Percentiles rank a stretch among this genome's conserved stretches.
Evolutionary conservation across 2,113 vertebrate species (phyloP).

Genomic region (Bos taurus): ARS-UCD2.0 NC_037339.1:42252501-42253000

Average conservation of each 20-base stretch:
- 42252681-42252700: not conserved
- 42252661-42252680: not conserved
- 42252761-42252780: not conserved
- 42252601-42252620: not conserved
- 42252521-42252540: not conserved
- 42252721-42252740: not conserved
- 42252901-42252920: too few species aligned
- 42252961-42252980: too few species aligned
- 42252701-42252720: not conserved
- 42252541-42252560: not conserved
- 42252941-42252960: too few species aligned
- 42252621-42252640: not conserved
- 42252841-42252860: too few species aligned
- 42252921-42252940: too few species aligned
- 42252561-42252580: not conserved
- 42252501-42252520: not conserved
- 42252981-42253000: too few species aligned
- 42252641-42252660: not conserved
- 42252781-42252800: too few species aligned
- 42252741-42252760: not conserved
- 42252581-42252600: not conserved
- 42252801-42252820: too few species aligned
- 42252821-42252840: too few species aligned
- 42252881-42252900: too few species aligned
- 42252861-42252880: too few species aligned